Conservation (phyloP, 2,113 vertebrate genomes). For the Mormyrus lacerda region DNA sequence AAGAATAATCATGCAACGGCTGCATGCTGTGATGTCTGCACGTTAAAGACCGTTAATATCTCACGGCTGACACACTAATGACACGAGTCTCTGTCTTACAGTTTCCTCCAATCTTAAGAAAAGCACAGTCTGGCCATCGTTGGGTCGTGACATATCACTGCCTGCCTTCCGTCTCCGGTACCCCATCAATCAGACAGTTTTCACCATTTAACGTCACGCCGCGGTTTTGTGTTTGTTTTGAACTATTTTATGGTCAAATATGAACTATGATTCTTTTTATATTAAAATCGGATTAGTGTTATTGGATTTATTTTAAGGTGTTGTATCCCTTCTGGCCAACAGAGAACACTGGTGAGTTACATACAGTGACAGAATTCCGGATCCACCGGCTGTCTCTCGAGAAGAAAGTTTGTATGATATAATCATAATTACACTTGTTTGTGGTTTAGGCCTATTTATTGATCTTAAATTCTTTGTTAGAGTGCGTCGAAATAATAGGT, state of each 20-base stretch:
- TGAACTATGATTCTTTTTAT: background rate
- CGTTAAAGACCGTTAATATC: background rate
- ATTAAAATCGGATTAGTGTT: background rate
- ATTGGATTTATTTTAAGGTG: background rate
- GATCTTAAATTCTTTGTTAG: background rate
- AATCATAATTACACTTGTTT: background rate
- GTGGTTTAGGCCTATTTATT: background rate
- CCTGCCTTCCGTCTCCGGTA: background rate
- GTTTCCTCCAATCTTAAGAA: background rate
- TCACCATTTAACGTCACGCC: background rate
- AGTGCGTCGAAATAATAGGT: background rate
- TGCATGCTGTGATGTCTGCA: background rate
- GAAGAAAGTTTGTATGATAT: background rate
- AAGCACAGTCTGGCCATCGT: background rate
- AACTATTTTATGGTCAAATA: background rate
- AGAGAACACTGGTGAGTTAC: conserved; percentile 43
- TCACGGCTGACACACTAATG: background rate
- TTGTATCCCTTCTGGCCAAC: conserved; percentile 23
- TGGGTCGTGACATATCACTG: background rate
- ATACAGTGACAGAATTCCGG: background rate
- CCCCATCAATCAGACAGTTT: background rate
- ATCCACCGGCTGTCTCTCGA: background rate
- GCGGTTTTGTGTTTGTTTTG: background rate
- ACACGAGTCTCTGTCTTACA: background rate
- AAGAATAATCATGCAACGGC: background rate